Evolutionary conservation across 2,797 vertebrate genomes (phyloP).

Genomic region (Saguinus oedipus): DNA sequence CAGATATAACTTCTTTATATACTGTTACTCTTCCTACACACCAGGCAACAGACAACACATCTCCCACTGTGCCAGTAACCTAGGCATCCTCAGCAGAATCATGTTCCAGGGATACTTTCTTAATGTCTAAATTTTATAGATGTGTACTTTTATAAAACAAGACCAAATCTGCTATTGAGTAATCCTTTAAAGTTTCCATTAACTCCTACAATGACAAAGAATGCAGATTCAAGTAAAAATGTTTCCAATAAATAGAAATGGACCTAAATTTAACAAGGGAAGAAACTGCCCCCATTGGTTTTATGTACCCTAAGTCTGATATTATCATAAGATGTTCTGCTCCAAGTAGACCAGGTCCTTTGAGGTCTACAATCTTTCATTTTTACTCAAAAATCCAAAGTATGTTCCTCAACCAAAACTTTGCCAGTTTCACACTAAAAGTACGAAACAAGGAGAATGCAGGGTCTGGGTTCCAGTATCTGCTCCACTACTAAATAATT

Average conservation of each 20-base stretch:
- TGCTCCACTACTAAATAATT: slow-evolving; percentile 28
- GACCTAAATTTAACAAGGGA: slow-evolving; percentile 56
- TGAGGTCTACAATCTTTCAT: neutral
- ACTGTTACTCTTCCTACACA: slow-evolving; percentile 24
- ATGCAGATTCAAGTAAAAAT: slow-evolving; percentile 48
- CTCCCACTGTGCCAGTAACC: neutral
- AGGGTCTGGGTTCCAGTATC: neutral
- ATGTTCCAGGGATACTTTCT: slow-evolving; percentile 40
- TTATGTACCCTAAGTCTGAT: neutral
- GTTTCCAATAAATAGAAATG: slow-evolving; percentile 42
- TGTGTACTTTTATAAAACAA: slow-evolving; percentile 43
- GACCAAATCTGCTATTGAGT: slow-evolving; percentile 1
- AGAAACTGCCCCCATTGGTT: neutral
- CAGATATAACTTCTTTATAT: slow-evolving; percentile 20
- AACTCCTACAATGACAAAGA: neutral
- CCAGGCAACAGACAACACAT: neutral
- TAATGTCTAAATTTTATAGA: slow-evolving; percentile 15
- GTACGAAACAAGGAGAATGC: slow-evolving; percentile 18
- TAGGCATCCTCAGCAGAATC: neutral
- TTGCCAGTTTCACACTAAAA: neutral
- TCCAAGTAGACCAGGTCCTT: neutral
- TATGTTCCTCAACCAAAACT: slow-evolving; percentile 16
- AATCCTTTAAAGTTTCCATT: slow-evolving; percentile 17
- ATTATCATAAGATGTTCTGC: slow-evolving; percentile 2
- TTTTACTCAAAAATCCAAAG: slow-evolving; percentile 53